Conservation (phyloP, 1,140 invertebrate genomes). For the Brachionus plicatilis region DNA sequence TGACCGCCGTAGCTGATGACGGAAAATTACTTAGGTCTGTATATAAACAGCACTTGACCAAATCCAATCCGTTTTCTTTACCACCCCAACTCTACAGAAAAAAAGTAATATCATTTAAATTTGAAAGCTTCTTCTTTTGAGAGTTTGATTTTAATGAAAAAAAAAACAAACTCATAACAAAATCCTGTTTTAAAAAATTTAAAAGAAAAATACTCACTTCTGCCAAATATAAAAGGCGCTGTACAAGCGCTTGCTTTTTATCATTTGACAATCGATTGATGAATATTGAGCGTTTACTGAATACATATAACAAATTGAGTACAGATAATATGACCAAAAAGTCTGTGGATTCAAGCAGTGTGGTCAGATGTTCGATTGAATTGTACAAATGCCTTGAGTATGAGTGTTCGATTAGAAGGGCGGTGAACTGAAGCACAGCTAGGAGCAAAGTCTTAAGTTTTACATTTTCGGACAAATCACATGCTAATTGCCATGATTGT, state of each 20-base stretch:
- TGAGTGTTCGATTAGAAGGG: slow-evolving; percentile 79
- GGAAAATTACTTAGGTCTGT: slow-evolving; percentile 30
- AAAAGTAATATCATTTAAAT: slow-evolving; percentile 41
- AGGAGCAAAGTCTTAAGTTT: slow-evolving; percentile 71
- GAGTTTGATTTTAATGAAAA: too few relatives aligned
- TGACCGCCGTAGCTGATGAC: slow-evolving; percentile 24
- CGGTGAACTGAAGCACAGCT: slow-evolving; percentile 75
- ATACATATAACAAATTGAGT: slow-evolving; percentile 80
- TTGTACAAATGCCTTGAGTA: slow-evolving; percentile 83
- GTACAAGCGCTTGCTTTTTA: slow-evolving; percentile 67
- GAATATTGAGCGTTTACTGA: slow-evolving; percentile 84
- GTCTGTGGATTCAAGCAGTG: slow-evolving; percentile 74
- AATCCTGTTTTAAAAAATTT: slow-evolving; percentile 19
- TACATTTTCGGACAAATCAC: slow-evolving; percentile 66
- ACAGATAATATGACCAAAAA: slow-evolving; percentile 80
- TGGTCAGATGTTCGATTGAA: slow-evolving; percentile 79
- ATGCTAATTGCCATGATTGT: slow-evolving; percentile 68
- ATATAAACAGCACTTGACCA: slow-evolving; percentile 68
- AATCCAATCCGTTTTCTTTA: slow-evolving; percentile 80
- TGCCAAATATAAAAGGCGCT: slow-evolving; percentile 72
- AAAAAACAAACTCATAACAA: too few relatives aligned
- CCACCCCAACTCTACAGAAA: slow-evolving; percentile 67
- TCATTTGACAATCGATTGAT: slow-evolving; percentile 71
- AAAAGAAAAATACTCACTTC: slow-evolving; percentile 61
- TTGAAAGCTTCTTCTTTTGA: not conserved